Evolutionary conservation across 2,797 vertebrate genomes (phyloP).

Genomic region (Xerus rutilus): DNA sequence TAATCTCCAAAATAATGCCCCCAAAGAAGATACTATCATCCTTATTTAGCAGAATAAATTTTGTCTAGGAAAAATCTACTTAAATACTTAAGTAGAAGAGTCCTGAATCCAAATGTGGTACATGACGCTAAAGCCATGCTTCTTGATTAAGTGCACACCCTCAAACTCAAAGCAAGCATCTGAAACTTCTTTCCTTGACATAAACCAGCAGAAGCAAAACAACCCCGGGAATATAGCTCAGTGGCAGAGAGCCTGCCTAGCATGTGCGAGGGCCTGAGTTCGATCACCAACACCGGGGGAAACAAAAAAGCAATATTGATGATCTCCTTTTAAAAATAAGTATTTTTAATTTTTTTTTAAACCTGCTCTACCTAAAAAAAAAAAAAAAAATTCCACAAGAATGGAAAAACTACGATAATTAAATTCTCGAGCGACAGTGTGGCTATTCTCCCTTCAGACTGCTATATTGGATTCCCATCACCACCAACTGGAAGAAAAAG

Average conservation of each 20-base stretch:
- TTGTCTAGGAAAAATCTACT: neutral
- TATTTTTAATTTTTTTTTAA: neutral
- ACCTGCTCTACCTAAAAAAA: neutral
- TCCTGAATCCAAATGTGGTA: neutral
- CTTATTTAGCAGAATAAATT: constrained; percentile 33
- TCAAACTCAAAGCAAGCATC: neutral
- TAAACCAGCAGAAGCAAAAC: neutral
- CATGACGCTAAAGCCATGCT: neutral
- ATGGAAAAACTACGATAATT: neutral
- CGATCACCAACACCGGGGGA: too few species aligned
- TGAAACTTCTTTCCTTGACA: neutral
- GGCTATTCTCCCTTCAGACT: neutral
- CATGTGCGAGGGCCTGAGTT: neutral
- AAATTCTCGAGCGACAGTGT: neutral
- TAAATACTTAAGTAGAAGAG: neutral
- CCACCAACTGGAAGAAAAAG: neutral
- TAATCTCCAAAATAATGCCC: neutral
- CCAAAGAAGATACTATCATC: neutral
- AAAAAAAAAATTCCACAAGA: neutral
- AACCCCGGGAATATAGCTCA: neutral
- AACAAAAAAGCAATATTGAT: neutral
- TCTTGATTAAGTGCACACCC: neutral
- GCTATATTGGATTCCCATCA: neutral
- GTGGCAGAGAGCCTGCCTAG: neutral
- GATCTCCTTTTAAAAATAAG: neutral